Evolutionary conservation across 2,888 invertebrate species (phyloP).

Genomic region (Drosophila aldrichi): DNA sequence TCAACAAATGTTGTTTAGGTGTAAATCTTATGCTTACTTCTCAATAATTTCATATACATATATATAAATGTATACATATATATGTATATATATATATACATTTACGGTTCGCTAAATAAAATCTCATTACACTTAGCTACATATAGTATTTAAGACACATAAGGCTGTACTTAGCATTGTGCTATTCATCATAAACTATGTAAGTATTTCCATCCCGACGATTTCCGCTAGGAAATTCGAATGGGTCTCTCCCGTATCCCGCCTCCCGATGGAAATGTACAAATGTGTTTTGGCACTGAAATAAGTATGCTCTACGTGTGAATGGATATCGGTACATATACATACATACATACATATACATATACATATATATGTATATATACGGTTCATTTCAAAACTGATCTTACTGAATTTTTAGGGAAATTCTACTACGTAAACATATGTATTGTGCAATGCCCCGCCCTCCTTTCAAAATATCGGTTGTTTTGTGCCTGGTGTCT

Average conservation of each 20-base stretch:
- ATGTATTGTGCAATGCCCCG: slow-evolving; percentile 42
- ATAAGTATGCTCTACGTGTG: slow-evolving; percentile 33
- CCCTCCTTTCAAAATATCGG: slow-evolving; percentile 11
- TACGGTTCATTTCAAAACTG: slow-evolving; percentile 1
- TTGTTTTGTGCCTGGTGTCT: slow-evolving; percentile 45
- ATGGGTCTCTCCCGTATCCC: slow-evolving; percentile 14
- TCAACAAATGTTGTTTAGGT: slow-evolving; percentile 40
- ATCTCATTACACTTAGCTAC: slow-evolving; percentile 79
- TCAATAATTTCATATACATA: slow-evolving; percentile 52
- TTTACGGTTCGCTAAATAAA: slow-evolving; percentile 60
- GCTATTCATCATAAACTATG: slow-evolving; percentile 54
- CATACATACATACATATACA: background rate
- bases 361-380: background rate
- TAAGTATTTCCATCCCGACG: slow-evolving; percentile 23
- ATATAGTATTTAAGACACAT: slow-evolving; percentile 85
- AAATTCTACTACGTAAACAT: slow-evolving; percentile 20
- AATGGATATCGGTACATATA: slow-evolving; percentile 20
- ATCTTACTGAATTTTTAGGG: slow-evolving; percentile 13
- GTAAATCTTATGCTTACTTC: slow-evolving; percentile 59
- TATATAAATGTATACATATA: slow-evolving; percentile 20
- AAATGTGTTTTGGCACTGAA: slow-evolving; percentile 63
- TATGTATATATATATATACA: slow-evolving; percentile 31
- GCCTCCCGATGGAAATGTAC: slow-evolving; percentile 63
- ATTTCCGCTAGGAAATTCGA: slow-evolving; percentile 3
- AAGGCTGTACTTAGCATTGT: slow-evolving; percentile 84